Evolutionary conservation across 2,797 vertebrate species (phyloP).

Genomic region (Squalus acanthias): DNA sequence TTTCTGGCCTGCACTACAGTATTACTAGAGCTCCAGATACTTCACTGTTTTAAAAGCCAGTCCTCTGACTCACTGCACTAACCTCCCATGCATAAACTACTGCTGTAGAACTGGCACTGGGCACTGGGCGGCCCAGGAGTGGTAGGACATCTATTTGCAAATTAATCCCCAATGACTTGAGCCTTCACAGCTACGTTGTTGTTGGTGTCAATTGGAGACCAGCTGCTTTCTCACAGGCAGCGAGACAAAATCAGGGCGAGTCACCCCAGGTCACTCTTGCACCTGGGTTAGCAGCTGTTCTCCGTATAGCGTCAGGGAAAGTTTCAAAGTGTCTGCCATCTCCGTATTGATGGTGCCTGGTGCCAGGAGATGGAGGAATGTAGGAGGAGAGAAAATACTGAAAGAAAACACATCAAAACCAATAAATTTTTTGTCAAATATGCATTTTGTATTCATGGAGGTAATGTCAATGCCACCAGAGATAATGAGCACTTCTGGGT

Average conservation of each 20-base stretch:
- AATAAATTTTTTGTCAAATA: neutral
- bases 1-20: neutral
- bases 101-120: neutral
- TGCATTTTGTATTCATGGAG: neutral
- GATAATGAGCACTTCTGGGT: neutral
- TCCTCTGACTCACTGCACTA: constrained; percentile 8
- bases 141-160: neutral
- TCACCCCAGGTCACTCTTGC: neutral
- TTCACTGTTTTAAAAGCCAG: neutral
- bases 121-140: neutral
- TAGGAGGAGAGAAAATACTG: neutral
- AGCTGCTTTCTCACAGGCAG: neutral
- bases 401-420: neutral
- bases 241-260: neutral
- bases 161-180: neutral
- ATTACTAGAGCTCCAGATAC: neutral
- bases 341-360: neutral
- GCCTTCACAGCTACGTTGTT: neutral
- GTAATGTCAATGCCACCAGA: neutral
- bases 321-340: neutral
- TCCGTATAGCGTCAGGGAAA: neutral
- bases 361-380: neutral
- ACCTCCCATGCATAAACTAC: neutral
- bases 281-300: neutral
- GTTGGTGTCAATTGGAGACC: neutral